Evolutionary conservation across 2,888 invertebrate genomes (phyloP), one percentile per base, ranked within the genome.

Genomic region (Lapara coniferarum): DNA sequence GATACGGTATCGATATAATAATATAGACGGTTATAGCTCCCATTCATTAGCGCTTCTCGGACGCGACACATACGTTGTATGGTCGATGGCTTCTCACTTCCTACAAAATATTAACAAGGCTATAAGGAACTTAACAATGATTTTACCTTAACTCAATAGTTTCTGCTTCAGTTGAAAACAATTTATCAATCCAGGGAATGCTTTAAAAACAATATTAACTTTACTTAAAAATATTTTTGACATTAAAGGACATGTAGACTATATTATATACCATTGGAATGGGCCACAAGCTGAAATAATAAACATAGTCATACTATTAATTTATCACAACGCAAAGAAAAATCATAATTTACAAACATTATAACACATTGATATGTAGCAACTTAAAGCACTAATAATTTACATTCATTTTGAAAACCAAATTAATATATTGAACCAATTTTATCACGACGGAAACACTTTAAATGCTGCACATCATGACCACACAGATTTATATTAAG

Each of bases 311-410:
- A 12, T 46, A 19, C 19, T 19, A 19, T 19, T 19, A 19, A 19
- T 49, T 13, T 10, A 63, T 63, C 59, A 63, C 49, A 49, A 49
- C 19, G 46, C 16, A 49, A 49, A 16, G 10, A 12, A 46, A 63
- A 49, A 57, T 67, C 16, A 57, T 16, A 67, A 57, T 25, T 57
- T 49, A 67, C 49, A 57, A 57, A 56, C 56, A 67, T 49, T 55
- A 67, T 56, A 49, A 68, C 25, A 70, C 56, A 68, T 51, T 72
- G 73, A 72, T 72, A 71, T 72, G 73, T 74, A 74, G 66, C 69
- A 74, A 72, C 72, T 70, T 71, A 71, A 46, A 49, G 13, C 46
- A 63, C 63, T 63, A 63, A 46, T 19, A 63, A 25, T 63, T 49
- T 49, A 49, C 49, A 46, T 46, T 10, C 10, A 12, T 10, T 14